These are phyloP conservation scores for Notiomystis cincta DNA, from an alignment of 2,113 vertebrate genomes.

Conservation along the genomic window DNA sequence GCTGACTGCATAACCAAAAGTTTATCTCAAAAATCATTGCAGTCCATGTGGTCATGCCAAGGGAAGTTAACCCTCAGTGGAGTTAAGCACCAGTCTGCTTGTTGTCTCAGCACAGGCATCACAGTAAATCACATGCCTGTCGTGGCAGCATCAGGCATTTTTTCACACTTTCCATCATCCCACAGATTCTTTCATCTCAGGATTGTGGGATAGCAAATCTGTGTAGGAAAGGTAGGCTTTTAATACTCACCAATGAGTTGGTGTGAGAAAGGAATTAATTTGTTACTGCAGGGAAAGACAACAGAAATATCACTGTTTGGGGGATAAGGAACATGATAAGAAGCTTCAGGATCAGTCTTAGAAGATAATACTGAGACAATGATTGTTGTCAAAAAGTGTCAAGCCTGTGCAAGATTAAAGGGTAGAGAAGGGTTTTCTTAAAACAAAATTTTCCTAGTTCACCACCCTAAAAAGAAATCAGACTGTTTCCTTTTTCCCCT, in stretches of 20 bases:
- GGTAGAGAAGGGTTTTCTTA: neutral
- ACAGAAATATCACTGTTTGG: neutral
- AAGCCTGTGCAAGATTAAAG: neutral
- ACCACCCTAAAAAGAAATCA: neutral
- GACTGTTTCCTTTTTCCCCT: neutral
- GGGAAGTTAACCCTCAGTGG: neutral
- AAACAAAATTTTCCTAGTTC: neutral
- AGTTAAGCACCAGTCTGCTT: neutral
- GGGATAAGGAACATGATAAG: neutral
- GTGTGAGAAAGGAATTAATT: neutral
- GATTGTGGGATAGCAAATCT: neutral
- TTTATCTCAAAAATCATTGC: neutral
- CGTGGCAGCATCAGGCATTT: neutral
- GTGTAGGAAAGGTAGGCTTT: neutral
- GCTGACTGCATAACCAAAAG: neutral
- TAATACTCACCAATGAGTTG: neutral
- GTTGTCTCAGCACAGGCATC: neutral
- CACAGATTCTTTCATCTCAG: neutral
- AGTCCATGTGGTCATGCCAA: neutral
- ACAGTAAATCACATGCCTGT: neutral
- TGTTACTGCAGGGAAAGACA: neutral
- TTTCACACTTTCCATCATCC: neutral
- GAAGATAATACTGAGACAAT: neutral
- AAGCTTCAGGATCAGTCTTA: neutral
- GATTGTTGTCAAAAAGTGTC: neutral